A percentile compares a stretch with the other conserved stretches of the same genome.
Evolutionary conservation across 2,888 invertebrate genomes (phyloP).

Genomic region (Electrophaes corylata): DNA sequence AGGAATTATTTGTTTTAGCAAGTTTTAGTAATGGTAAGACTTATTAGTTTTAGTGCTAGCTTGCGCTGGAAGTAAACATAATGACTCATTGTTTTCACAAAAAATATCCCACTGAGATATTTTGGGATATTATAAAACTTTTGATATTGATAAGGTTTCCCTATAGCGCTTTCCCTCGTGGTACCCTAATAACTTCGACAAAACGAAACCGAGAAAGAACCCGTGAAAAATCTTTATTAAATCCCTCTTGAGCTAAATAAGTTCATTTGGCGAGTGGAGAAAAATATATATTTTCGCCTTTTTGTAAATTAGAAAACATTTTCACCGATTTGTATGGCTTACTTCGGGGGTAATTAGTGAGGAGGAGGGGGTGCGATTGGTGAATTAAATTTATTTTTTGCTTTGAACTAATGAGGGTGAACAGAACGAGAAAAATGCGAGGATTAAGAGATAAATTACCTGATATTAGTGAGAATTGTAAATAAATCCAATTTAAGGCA

Average conservation of each 20-base stretch:
- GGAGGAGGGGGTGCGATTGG: conserved; percentile 52
- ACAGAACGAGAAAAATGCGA: conserved; percentile 54
- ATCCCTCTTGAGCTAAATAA: conserved; percentile 80
- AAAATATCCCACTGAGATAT: too few relatives aligned
- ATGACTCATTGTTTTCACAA: too few relatives aligned
- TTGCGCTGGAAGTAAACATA: too few relatives aligned
- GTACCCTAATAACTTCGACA: conserved; percentile 68
- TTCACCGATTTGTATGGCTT: conserved; percentile 82
- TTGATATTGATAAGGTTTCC: too few relatives aligned
- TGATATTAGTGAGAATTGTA: conserved; percentile 39
- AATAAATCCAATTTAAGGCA: conserved; percentile 28
- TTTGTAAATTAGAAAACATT: conserved; percentile 81
- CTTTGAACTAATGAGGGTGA: conserved; percentile 70
- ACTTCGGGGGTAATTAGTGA: conserved; percentile 71
- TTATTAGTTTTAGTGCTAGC: too few relatives aligned
- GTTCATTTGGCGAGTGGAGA: conserved; percentile 75
- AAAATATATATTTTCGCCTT: conserved; percentile 58
- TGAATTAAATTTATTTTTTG: conserved; percentile 69
- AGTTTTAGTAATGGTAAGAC: too few relatives aligned
- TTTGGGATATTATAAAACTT: too few relatives aligned
- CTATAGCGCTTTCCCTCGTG: too few relatives aligned
- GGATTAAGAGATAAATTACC: conserved; percentile 58
- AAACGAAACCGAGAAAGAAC: conserved; percentile 66
- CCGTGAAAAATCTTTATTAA: conserved; percentile 83
- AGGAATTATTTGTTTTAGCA: too few relatives aligned